Evolutionary conservation across 2,797 vertebrate species (phyloP), one percentile per base, ranked within the genome.

Genomic region (Babyrousa celebensis): DNA sequence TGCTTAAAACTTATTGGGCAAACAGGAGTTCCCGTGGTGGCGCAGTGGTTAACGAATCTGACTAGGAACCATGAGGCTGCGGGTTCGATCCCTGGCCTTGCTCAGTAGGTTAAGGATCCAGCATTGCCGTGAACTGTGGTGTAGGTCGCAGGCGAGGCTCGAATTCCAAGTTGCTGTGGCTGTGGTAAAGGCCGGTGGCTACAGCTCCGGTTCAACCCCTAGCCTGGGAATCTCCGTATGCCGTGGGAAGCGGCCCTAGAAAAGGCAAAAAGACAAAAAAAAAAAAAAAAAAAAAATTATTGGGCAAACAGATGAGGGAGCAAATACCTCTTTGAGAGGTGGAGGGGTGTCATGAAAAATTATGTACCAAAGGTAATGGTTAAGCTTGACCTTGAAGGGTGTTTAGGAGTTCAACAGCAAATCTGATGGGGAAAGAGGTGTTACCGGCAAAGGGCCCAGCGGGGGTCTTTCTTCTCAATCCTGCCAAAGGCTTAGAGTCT

Each of bases 1-100:
- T 70, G 48, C 21, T 89, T 95, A 94, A 85, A 85, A 74, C 95
- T 72, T 86, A 94, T 70, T 80, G 40, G 83, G 43, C 48, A 97
- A 75, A 83, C 25, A 77, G 72, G 36, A 36, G 36, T 36, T 36
- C 36, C 3, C 3, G 36, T 36, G 3, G 36, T 36, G 36, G 36
- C 36, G 3, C 36, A 36, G 36, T 36, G 36, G 36, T 36, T 36
- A 36, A 36, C 4, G 36, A 36, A 36, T 36, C 36, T 36, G 36
- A 36, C 36, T 36, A 36, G 36, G 36, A 36, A 36, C 36, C 36
- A 36, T 36, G 36, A 36, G 36, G 36, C 4, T 36, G 36, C 36
- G 36, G 36, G 36, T 36, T 36, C 4, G 36, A 36, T 36, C 36
- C 36, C 36, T 36, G 36, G 36, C 36, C 36, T 36, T 36, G 36